phyloP scores from a whole-genome alignment of 2,888 invertebrate genomes.

The Pristionchus maxplancki region DNA sequence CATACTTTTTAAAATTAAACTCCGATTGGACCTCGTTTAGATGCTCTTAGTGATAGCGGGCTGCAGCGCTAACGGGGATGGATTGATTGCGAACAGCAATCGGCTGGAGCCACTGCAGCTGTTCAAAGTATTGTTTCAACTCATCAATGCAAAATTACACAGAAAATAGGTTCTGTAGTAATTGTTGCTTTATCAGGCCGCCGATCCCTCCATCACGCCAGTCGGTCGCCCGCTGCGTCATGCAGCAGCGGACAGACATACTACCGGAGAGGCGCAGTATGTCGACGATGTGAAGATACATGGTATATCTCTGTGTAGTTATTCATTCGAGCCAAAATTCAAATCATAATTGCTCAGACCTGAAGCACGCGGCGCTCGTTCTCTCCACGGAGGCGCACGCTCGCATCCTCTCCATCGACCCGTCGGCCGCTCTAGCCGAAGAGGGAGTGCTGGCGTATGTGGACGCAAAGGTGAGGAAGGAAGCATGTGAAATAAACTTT shows the following conservation, averaged over 20 bases:
- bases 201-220: background rate
- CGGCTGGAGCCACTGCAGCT: conserved; percentile 30
- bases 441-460: conserved; percentile 89
- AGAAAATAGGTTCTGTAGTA: background rate
- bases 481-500: too few species aligned
- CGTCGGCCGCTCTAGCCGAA: conserved; percentile 84
- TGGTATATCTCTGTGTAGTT: background rate
- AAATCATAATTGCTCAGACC: too few species aligned
- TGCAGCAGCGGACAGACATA: conserved; percentile 88
- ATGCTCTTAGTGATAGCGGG: background rate
- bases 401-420: conserved; percentile 86
- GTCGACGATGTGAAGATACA: conserved; percentile 86
- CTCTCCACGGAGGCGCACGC: conserved; percentile 89
- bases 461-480: conserved; percentile 81
- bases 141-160: background rate
- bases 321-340: background rate
- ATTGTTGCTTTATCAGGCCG: background rate
- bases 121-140: background rate
- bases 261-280: conserved; percentile 90
- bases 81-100: background rate
- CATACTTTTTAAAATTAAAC: background rate
- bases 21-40: background rate
- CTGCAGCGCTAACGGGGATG: background rate
- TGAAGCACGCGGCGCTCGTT: conserved; percentile 85
- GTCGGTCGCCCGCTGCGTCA: conserved; percentile 87